Evolutionary conservation across 2,797 vertebrate genomes (phyloP).

Genomic region (Microtus obscurus): DNA sequence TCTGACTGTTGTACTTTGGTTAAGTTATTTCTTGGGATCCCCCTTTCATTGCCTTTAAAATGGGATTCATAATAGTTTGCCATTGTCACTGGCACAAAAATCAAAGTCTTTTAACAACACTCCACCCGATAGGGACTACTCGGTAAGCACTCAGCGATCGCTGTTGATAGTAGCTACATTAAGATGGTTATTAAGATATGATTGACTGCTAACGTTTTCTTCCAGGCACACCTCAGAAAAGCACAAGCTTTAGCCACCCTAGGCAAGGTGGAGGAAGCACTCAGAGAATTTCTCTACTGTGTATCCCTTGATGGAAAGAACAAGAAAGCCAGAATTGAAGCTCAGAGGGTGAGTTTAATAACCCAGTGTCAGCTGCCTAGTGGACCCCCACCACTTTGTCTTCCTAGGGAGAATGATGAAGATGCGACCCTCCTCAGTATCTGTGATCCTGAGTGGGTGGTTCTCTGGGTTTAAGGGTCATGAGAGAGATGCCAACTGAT

Average conservation of each 20-base stretch:
- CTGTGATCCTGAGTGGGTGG: conserved; percentile 18
- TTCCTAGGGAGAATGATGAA: conserved; percentile 42
- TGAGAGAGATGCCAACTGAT: conserved; percentile 6
- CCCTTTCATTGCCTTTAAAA: conserved; percentile 43
- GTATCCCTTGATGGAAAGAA: conserved; percentile 93
- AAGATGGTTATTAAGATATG: not conserved
- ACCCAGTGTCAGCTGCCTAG: conserved; percentile 39
- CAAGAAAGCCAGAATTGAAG: conserved; percentile 91
- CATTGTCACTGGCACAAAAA: not conserved
- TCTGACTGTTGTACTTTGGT: not conserved
- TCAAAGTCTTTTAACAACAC: conserved; percentile 39
- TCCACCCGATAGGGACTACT: not conserved
- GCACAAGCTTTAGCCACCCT: conserved; percentile 93
- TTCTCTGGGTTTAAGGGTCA: conserved; percentile 22
- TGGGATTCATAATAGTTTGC: conserved; percentile 39
- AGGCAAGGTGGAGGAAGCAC: conserved; percentile 93
- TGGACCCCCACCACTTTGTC: conserved; percentile 33
- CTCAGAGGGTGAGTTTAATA: conserved; percentile 90
- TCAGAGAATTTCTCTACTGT: conserved; percentile 94
- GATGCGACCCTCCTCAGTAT: not conserved
- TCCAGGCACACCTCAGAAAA: conserved; percentile 93
- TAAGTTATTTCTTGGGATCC: conserved; percentile 31
- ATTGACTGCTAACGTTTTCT: conserved; percentile 69
- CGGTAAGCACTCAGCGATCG: not conserved
- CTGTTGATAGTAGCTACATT: not conserved